Percentiles rank a stretch among this genome's conserved stretches.
Conservation (phyloP, 2,888 invertebrate species). For the Coecobrya sp. region DNA sequence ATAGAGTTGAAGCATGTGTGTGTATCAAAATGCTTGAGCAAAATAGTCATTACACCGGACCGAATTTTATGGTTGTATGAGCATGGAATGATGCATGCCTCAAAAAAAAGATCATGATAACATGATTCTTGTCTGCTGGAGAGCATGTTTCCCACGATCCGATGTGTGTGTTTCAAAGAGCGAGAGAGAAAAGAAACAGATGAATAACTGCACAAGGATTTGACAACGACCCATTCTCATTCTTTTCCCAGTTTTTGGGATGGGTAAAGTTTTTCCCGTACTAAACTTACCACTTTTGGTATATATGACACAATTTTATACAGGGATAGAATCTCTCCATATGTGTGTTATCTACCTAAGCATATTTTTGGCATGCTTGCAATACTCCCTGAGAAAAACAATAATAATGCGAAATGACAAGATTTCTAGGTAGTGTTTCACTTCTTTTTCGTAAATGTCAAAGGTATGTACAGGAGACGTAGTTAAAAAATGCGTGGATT, state of each 20-base stretch:
- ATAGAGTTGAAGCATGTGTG: neutral
- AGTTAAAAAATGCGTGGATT: neutral
- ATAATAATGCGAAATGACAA: neutral
- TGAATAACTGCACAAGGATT: slow-evolving; percentile 26
- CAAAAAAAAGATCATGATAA: slow-evolving; percentile 52
- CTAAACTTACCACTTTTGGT: neutral
- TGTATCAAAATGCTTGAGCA: slow-evolving; percentile 3
- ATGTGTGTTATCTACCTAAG: too few species aligned
- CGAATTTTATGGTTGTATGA: slow-evolving; percentile 52
- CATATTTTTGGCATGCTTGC: too few species aligned
- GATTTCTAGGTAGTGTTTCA: neutral
- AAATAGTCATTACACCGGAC: neutral
- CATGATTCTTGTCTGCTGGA: slow-evolving; percentile 62
- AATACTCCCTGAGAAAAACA: too few species aligned
- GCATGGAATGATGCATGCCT: slow-evolving; percentile 37
- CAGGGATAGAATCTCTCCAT: too few species aligned
- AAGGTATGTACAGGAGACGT: neutral
- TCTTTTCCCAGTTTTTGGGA: slow-evolving; percentile 26
- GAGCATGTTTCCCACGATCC: slow-evolving; percentile 80
- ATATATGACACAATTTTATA: too few species aligned
- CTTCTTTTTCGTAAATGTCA: neutral
- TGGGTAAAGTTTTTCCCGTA: slow-evolving; percentile 21
- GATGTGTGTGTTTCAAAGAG: neutral
- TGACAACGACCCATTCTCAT: neutral
- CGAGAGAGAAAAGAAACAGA: slow-evolving; percentile 6